Conservation (phyloP, 2,888 invertebrate genomes). For the Philonicus albiceps region DNA sequence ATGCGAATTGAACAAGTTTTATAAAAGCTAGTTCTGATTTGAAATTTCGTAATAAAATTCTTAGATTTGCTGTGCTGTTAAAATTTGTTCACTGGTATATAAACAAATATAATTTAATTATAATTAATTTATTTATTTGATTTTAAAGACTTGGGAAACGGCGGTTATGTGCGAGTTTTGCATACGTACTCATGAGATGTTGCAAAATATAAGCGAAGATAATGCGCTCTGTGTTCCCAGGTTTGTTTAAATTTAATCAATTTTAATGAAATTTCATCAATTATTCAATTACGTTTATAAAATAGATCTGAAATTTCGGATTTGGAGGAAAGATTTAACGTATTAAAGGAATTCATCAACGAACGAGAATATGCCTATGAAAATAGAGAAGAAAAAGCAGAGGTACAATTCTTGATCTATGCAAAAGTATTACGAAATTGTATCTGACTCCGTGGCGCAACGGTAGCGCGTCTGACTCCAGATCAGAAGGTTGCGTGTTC, state of each 20-base stretch:
- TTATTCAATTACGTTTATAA: not conserved
- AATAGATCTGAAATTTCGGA: conserved; percentile 31
- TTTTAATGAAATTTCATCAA: not conserved
- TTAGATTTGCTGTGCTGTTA: too few species aligned
- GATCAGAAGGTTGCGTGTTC: conserved; percentile 50
- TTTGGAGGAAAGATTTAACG: conserved; percentile 9
- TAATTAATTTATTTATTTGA: not conserved
- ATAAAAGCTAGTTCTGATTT: too few species aligned
- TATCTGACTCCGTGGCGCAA: conserved; percentile 49
- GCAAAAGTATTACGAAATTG: not conserved
- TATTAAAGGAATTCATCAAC: conserved; percentile 15
- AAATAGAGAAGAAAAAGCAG: conserved; percentile 43
- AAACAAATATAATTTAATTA: too few species aligned
- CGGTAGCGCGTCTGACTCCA: conserved; percentile 50
- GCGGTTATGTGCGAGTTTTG: conserved; percentile 40
- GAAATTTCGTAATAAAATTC: too few species aligned
- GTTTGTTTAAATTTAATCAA: not conserved
- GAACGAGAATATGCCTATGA: conserved; percentile 41
- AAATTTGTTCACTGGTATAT: too few species aligned
- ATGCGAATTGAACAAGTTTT: too few species aligned
- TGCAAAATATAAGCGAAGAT: conserved; percentile 19
- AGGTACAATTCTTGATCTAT: conserved; percentile 29
- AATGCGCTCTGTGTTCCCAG: conserved; percentile 8
- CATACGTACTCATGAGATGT: conserved; percentile 27
- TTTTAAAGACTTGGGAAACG: conserved; percentile 38